These are phyloP conservation scores for Drosophila leontia DNA, from an alignment of 1,140 invertebrate species.

Conservation along the genomic window DNA sequence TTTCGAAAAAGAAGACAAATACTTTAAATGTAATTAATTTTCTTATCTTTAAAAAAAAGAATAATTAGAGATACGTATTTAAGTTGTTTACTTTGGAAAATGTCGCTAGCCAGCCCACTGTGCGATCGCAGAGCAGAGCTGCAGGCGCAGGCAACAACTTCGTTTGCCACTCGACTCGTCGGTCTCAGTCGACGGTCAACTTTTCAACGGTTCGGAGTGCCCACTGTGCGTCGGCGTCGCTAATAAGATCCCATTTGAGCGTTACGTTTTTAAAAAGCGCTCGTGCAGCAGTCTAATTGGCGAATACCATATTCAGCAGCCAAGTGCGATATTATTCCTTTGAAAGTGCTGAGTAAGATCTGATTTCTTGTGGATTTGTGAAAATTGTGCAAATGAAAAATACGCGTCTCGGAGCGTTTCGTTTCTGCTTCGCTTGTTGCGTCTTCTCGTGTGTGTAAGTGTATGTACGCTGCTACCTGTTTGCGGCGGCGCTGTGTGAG, in stretches of 20 bases:
- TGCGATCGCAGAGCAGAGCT: slow-evolving; percentile 35
- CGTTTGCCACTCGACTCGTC: slow-evolving; percentile 26
- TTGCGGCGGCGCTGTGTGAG: slow-evolving; percentile 47
- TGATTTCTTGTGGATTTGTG: slow-evolving; percentile 19
- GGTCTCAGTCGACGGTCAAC: slow-evolving; percentile 64
- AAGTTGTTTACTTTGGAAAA: too few species aligned
- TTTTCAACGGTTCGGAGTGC: slow-evolving; percentile 52
- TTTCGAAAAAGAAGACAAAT: too few species aligned
- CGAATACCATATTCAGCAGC: not conserved
- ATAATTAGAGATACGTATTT: not conserved
- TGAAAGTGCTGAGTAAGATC: slow-evolving; percentile 28
- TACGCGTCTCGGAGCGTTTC: slow-evolving; percentile 50
- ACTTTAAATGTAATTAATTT: not conserved
- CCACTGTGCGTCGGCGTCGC: slow-evolving; percentile 10
- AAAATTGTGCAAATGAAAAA: slow-evolving; percentile 61
- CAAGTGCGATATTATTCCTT: slow-evolving; percentile 1
- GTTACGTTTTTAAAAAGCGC: slow-evolving; percentile 22
- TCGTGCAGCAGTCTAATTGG: slow-evolving; percentile 30
- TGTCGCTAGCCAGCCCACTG: slow-evolving; percentile 1
- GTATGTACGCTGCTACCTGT: slow-evolving; percentile 66
- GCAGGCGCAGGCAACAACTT: slow-evolving; percentile 58
- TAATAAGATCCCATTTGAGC: slow-evolving; percentile 41
- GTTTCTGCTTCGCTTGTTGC: slow-evolving; percentile 72
- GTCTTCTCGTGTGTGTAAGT: slow-evolving; percentile 45
- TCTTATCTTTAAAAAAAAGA: not conserved